Evolutionary conservation across 2,797 vertebrate genomes (phyloP).

Genomic region (Acanthornis magna): DNA sequence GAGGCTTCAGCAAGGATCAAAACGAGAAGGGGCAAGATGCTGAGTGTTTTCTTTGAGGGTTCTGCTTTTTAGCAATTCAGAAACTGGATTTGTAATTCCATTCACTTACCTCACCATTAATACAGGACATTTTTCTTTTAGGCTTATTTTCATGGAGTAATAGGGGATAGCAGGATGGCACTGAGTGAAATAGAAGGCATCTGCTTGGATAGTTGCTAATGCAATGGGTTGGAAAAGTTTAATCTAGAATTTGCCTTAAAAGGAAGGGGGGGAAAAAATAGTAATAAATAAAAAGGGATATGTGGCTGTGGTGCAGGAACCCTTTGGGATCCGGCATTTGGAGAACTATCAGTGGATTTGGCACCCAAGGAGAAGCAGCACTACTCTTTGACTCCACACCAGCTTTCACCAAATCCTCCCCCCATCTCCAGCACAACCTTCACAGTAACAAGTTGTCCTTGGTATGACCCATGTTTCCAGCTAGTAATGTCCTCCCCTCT

Average conservation of each 20-base stretch:
- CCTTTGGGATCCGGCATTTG: neutral
- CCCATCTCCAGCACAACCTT: neutral
- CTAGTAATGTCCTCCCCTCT: conserved; percentile 25
- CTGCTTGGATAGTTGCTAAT: neutral
- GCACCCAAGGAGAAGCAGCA: neutral
- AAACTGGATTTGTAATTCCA: neutral
- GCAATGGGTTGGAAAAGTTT: neutral
- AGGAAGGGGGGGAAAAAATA: neutral
- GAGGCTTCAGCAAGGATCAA: neutral
- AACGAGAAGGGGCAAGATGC: neutral
- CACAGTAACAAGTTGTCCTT: conserved; percentile 52
- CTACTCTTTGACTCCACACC: neutral
- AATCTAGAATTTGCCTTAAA: neutral
- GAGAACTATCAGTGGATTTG: neutral
- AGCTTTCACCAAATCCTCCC: neutral
- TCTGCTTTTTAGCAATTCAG: neutral
- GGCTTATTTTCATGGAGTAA: neutral
- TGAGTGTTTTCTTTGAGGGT: neutral
- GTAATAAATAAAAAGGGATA: neutral
- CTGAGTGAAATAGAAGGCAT: neutral
- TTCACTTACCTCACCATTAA: neutral
- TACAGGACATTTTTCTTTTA: neutral
- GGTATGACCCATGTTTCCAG: conserved; percentile 53
- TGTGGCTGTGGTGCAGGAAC: neutral
- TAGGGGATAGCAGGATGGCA: neutral